Evolutionary conservation across 2,888 invertebrate genomes (phyloP).

Genomic region (Papilio protenor): DNA sequence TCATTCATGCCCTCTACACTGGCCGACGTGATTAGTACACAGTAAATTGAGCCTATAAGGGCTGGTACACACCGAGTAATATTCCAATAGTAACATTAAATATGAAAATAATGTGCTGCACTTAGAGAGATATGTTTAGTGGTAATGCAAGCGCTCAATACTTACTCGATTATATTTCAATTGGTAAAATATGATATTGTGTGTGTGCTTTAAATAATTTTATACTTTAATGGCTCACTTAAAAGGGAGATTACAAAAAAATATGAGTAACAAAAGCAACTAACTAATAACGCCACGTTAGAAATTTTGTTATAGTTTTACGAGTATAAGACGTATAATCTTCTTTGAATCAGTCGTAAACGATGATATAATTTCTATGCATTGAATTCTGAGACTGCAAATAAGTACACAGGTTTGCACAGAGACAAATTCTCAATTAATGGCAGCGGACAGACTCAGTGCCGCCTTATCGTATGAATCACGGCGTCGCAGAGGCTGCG

Average conservation of each 20-base stretch:
- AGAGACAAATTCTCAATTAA: conserved; percentile 62
- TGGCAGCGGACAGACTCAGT: conserved; percentile 53
- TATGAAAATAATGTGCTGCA: conserved; percentile 1
- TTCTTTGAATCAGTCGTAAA: not conserved
- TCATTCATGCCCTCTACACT: conserved; percentile 50
- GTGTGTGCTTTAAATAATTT: not conserved
- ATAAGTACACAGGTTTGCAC: conserved; percentile 35
- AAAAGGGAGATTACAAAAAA: not conserved
- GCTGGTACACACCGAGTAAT: not conserved
- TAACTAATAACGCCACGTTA: not conserved
- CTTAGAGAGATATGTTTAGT: not conserved
- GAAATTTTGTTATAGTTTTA: not conserved
- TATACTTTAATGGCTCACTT: too few species aligned
- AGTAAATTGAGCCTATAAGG: conserved; percentile 37
- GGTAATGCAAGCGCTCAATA: not conserved
- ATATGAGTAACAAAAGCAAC: not conserved
- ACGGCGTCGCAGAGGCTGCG: conserved; percentile 58
- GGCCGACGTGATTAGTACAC: conserved; percentile 37
- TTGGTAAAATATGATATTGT: not conserved
- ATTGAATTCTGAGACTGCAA: conserved; percentile 29
- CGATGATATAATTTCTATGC: not conserved
- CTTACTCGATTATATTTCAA: not conserved
- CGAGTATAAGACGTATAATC: not conserved
- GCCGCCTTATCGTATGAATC: conserved; percentile 61
- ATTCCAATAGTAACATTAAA: not conserved